phyloP scores from a whole-genome alignment of 2,113 vertebrate genomes.

The Laterallus jamaicensis region DNA sequence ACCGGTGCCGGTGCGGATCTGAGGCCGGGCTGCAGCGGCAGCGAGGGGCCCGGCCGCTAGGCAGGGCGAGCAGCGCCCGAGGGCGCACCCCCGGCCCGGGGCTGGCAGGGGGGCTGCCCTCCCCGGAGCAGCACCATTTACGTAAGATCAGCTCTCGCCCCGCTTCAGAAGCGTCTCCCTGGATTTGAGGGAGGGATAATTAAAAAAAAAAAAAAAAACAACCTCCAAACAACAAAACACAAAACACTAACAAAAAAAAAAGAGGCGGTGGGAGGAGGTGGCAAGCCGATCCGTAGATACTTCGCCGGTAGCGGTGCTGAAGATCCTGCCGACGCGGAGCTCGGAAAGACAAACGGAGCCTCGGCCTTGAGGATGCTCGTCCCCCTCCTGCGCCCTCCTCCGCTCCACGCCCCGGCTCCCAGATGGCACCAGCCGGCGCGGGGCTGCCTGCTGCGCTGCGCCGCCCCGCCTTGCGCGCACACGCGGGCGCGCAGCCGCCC shows the following conservation, averaged over 20 bases:
- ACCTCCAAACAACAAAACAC: neutral
- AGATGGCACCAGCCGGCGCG: neutral
- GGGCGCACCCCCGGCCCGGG: neutral
- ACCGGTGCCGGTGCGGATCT: neutral
- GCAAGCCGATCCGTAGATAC: neutral
- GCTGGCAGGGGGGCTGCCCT: neutral
- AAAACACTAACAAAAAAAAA: neutral
- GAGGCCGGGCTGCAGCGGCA: neutral
- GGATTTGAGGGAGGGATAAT: neutral
- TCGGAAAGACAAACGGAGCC: neutral
- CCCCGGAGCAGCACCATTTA: neutral
- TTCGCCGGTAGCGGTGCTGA: neutral
- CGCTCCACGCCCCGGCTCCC: conserved; percentile 12
- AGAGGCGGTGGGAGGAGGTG: neutral
- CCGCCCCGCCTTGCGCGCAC: conserved; percentile 4
- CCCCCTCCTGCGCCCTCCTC: neutral
- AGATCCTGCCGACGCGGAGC: neutral
- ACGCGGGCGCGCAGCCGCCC: neutral
- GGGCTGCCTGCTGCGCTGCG: neutral
- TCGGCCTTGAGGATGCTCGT: conserved; percentile 6
- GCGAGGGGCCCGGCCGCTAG: neutral
- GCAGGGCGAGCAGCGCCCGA: neutral
- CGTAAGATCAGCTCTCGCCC: neutral
- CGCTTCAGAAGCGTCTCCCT: neutral
- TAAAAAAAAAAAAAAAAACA: too few relatives aligned